Conservation (phyloP, 2,797 vertebrate species). For the Bovichtus diacanthus region DNA sequence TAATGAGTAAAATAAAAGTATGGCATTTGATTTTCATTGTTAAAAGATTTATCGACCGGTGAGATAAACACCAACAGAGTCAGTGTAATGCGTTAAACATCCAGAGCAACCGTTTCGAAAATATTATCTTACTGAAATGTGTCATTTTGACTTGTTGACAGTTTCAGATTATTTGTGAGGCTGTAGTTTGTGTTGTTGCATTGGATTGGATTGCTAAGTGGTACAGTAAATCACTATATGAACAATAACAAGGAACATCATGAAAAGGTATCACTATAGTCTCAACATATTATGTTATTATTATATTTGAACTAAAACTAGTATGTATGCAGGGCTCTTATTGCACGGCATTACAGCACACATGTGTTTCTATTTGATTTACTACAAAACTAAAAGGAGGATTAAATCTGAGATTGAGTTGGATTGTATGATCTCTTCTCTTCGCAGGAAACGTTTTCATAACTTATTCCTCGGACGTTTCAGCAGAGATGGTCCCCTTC, state of each 20-base stretch:
- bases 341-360: background rate
- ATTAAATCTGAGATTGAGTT: background rate
- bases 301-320: background rate
- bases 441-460: constrained; percentile 91
- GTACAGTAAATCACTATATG: background rate
- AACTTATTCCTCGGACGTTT: constrained; percentile 90
- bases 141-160: background rate
- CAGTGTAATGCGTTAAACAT: background rate
- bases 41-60: background rate
- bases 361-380: background rate
- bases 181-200: background rate
- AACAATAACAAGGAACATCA: background rate
- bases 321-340: background rate
- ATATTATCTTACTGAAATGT: background rate
- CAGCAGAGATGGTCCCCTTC: constrained; percentile 88
- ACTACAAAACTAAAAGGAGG: background rate
- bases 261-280: background rate
- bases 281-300: no score
- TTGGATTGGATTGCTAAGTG: background rate
- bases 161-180: no score
- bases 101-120: background rate
- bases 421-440: constrained; percentile 5
- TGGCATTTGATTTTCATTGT: background rate
- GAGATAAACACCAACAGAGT: background rate
- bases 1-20: no score